Evolutionary conservation across 2,113 vertebrate species (phyloP).

Genomic region (Arenaria interpres): DNA sequence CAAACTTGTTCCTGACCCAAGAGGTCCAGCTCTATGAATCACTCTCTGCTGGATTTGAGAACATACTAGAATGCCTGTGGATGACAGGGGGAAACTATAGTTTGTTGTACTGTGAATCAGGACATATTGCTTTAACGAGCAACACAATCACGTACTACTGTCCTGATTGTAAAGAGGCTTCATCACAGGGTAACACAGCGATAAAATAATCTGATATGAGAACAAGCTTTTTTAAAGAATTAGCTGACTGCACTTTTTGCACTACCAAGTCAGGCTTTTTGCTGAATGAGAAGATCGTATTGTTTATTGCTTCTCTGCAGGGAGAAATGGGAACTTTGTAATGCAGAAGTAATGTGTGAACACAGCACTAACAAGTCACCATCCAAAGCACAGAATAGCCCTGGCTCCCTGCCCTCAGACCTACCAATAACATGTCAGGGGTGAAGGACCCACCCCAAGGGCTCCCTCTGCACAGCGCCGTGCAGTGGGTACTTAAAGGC

Average conservation of each 20-base stretch:
- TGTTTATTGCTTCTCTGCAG: background rate
- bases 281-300: background rate
- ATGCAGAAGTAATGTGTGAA: background rate
- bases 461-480: background rate
- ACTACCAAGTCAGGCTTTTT: background rate
- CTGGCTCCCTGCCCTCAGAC: background rate
- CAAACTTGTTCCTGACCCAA: background rate
- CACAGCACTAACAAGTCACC: background rate
- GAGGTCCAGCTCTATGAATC: constrained; percentile 9
- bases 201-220: background rate
- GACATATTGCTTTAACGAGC: background rate
- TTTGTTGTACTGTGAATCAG: background rate
- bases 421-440: background rate
- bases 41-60: background rate
- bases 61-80: background rate
- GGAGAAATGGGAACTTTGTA: background rate
- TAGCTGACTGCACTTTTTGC: background rate
- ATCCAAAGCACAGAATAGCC: background rate
- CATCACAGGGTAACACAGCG: background rate
- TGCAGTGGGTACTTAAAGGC: background rate
- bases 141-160: background rate
- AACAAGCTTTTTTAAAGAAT: background rate
- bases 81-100: background rate
- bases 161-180: background rate
- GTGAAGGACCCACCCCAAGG: background rate